A percentile compares a stretch with the other conserved stretches of the same genome.
Evolutionary conservation across 2,113 vertebrate species (phyloP).

Genomic region (Callipepla squamata): DNA sequence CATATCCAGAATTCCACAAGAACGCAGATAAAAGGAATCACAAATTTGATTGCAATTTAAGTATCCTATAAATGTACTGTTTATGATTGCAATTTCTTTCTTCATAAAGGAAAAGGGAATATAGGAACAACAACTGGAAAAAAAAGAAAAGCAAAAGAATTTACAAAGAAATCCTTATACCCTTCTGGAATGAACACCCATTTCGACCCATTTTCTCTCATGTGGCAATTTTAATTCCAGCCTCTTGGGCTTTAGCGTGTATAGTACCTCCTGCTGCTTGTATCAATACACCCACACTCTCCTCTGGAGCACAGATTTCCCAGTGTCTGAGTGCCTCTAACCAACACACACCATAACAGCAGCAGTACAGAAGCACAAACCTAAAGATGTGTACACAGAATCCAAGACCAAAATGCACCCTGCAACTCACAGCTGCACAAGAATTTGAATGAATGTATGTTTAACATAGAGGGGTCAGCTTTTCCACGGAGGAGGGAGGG

Average conservation of each 20-base stretch:
- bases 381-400: not conserved
- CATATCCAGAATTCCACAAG: not conserved
- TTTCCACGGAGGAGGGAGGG: not conserved
- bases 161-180: not conserved
- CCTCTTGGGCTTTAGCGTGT: not conserved
- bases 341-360: not conserved
- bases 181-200: not conserved
- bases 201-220: slow-evolving; percentile 20
- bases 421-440: not conserved
- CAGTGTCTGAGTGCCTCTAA: not conserved
- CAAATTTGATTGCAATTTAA: not conserved
- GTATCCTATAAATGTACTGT: not conserved
- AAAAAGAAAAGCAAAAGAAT: not conserved
- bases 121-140: not conserved
- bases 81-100: not conserved
- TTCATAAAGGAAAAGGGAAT: not conserved
- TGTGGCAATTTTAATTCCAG: not conserved
- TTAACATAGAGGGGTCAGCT: not conserved
- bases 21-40: no score
- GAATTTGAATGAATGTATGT: not conserved
- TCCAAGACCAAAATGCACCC: not conserved
- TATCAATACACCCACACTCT: slow-evolving; percentile 32
- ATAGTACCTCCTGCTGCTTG: not conserved
- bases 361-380: not conserved
- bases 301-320: not conserved